phyloP scores from a whole-genome alignment of 2,797 vertebrate genomes.

The Carapus acus region DNA sequence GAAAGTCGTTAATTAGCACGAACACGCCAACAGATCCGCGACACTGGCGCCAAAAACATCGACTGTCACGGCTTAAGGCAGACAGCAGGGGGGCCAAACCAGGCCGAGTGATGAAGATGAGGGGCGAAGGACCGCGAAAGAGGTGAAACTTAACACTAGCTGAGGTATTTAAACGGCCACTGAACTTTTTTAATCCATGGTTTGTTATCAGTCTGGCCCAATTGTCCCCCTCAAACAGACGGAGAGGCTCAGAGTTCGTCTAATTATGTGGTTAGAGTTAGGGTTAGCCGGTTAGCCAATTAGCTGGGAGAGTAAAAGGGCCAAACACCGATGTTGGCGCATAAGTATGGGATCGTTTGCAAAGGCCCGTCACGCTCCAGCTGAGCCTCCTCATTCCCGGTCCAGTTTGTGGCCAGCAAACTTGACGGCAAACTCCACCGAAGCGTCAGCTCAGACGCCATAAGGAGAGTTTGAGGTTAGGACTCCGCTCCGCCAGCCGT shows the following conservation, averaged over 20 bases:
- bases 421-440: constrained; percentile 1
- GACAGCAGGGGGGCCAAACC: background rate
- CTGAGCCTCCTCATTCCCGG: too few species aligned
- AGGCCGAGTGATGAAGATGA: constrained; percentile 4
- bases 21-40: constrained; percentile 31
- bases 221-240: constrained; percentile 51
- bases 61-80: constrained; percentile 3
- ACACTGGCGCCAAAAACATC: constrained; percentile 16
- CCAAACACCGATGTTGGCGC: constrained; percentile 35
- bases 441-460: constrained; percentile 11
- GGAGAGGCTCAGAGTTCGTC: constrained; percentile 57
- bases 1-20: too few species aligned
- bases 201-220: too few species aligned
- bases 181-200: too few species aligned
- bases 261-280: too few species aligned
- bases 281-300: too few species aligned
- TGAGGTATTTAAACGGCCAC: too few species aligned
- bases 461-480: constrained; percentile 17
- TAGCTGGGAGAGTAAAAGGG: too few species aligned
- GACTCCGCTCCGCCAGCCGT: constrained; percentile 6
- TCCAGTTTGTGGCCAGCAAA: too few species aligned
- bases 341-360: constrained; percentile 20
- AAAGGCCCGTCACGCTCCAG: constrained; percentile 1
- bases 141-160: too few species aligned
- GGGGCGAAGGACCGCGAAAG: constrained; percentile 1